Base-by-base conservation (phyloP, 92 coral and sea anemone species). In the Chrysogorgia sp. region DNA sequence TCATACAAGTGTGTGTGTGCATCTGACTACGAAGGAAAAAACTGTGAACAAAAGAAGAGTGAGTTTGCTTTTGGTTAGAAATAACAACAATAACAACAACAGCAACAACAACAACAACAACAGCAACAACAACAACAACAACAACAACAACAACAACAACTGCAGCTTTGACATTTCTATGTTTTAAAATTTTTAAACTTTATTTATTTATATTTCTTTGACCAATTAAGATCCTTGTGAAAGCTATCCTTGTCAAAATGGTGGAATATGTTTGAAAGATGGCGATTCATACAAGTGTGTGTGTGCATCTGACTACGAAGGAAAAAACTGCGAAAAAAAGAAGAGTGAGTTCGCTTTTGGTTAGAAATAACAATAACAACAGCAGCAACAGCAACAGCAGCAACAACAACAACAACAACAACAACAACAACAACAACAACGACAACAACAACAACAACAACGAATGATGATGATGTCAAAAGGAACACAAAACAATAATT, bases 181-280 rank as follows among this genome's bases (percentile, higher is more conserved):
- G n/a, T n/a, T n/a, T n/a, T n/a, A n/a, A n/a, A n/a, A n/a, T n/a
- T n/a, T 12, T 37, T 37, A 4, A 37, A 5, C 5, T 37, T 2
- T 47, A 7, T 12, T 47, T 47, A 2, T 47, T 47, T 25, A 14
- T 28, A 14, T 26, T 10, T 8, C 65, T 59, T 59, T 59, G 14
- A 59, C 37, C 37, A 10, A 14, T 35, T 13, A 28, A 69, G 76
- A 58, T 49, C 59, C 76, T 14, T 69, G 76, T 17, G 37, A 7
- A 14, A 69, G 76, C 48, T 15, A 69, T 35, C 76, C 76, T 23
- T 69, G 76, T 30, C 2, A 69, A 48, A 69, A 69, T 49, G 41
- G 41, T 12, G 76, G 76, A 12, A 26, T 22, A 69, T 69, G 76
- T 49, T 55, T 48, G 41, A 23, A 37, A 15, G 59, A 69, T 24